Percentiles rank a stretch among this genome's conserved stretches.
phyloP scores from a whole-genome alignment of 1,140 invertebrate species.

The Reticulitermes speratus region DNA sequence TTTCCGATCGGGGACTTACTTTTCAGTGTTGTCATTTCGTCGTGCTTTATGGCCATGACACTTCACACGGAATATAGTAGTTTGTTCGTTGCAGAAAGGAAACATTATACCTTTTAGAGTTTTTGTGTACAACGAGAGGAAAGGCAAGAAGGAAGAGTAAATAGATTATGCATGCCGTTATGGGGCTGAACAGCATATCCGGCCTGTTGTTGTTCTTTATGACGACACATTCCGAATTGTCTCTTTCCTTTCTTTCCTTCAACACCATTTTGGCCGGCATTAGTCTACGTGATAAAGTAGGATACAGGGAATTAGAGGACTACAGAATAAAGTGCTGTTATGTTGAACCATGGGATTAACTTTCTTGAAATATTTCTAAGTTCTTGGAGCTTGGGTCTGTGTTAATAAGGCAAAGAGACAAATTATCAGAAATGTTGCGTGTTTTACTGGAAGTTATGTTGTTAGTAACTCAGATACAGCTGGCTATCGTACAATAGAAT shows the following conservation, averaged over 20 bases:
- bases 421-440: too few relatives aligned
- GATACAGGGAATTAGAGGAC: not conserved
- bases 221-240: not conserved
- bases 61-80: too few relatives aligned
- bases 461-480: too few relatives aligned
- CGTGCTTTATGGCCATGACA: too few relatives aligned
- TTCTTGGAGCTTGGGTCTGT: not conserved
- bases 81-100: too few relatives aligned
- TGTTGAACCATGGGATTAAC: slow-evolving; percentile 1
- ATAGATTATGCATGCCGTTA: not conserved
- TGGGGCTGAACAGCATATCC: not conserved
- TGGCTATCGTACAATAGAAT: too few relatives aligned
- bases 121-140: not conserved
- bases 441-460: too few relatives aligned
- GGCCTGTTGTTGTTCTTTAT: not conserved
- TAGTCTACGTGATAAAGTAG: not conserved
- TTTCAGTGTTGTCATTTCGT: too few relatives aligned
- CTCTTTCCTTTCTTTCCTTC: not conserved
- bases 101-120: not conserved
- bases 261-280: not conserved
- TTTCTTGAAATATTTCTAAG: not conserved
- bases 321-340: slow-evolving; percentile 4
- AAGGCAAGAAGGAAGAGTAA: not conserved
- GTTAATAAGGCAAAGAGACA: not conserved
- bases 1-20: too few relatives aligned